Evolutionary conservation across 2,797 vertebrate genomes (phyloP).

Genomic region (Typhlichthys eigenmanni): DNA sequence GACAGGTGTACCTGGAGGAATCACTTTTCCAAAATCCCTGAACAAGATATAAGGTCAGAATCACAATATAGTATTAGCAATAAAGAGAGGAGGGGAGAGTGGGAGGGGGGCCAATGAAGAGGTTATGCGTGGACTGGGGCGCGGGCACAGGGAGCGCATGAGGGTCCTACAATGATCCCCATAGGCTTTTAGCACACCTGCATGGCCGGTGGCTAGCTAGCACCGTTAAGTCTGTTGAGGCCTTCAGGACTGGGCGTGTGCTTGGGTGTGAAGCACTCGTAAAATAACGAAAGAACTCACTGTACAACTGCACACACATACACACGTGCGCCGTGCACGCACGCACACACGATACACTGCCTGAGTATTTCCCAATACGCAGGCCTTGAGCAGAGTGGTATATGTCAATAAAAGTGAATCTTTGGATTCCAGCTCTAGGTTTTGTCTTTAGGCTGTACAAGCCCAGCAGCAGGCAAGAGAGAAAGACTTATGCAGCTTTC

Average conservation of each 20-base stretch:
- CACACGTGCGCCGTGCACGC: conserved; percentile 17
- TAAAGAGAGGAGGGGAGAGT: not conserved
- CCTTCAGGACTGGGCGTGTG: conserved; percentile 52
- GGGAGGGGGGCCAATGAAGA: not conserved
- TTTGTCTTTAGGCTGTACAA: conserved; percentile 52
- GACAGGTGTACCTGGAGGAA: conserved; percentile 52
- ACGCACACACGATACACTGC: conserved; percentile 48
- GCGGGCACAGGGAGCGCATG: too few relatives aligned
- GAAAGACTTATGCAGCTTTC: too few relatives aligned
- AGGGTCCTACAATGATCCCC: too few relatives aligned
- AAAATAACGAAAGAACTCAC: conserved; percentile 33
- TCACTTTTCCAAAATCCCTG: conserved; percentile 46
- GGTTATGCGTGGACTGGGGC: not conserved
- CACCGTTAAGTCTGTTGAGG: conserved; percentile 41
- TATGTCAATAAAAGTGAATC: conserved; percentile 57
- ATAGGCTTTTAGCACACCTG: conserved; percentile 31
- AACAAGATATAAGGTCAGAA: conserved; percentile 62
- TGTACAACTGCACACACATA: not conserved
- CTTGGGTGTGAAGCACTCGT: conserved; percentile 32
- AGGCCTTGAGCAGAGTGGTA: conserved; percentile 43
- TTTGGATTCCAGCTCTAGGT: conserved; percentile 48
- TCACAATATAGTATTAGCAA: conserved; percentile 36
- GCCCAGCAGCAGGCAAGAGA: too few relatives aligned
- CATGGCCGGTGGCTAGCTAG: conserved; percentile 10
- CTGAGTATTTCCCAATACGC: conserved; percentile 58